Conservation (phyloP, 2,888 invertebrate genomes). For the Orgyia antiqua region DNA sequence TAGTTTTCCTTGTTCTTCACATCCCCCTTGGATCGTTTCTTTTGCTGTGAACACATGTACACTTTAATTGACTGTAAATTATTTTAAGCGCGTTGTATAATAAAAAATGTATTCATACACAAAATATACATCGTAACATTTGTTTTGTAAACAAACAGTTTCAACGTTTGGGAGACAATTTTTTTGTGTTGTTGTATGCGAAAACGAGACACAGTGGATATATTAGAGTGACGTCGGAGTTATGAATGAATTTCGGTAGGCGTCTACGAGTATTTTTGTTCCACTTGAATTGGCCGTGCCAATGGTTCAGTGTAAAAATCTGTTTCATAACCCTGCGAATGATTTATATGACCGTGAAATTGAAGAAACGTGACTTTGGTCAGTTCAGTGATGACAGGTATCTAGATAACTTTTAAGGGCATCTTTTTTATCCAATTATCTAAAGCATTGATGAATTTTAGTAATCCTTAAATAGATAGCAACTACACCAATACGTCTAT, state of each 20-base stretch:
- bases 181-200: conserved; percentile 38
- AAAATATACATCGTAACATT: conserved; percentile 54
- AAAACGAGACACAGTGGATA: conserved; percentile 33
- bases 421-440: too few species aligned
- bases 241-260: conserved; percentile 63
- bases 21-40: conserved; percentile 46
- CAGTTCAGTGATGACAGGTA: conserved; percentile 5
- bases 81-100: background rate
- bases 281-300: conserved; percentile 64
- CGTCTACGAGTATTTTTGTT: conserved; percentile 66
- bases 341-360: conserved; percentile 60
- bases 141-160: conserved; percentile 13
- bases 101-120: conserved; percentile 36
- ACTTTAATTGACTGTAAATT: background rate
- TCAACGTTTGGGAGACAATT: conserved; percentile 20
- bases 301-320: conserved; percentile 63
- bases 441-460: too few species aligned
- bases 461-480: too few species aligned
- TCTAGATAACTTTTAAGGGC: too few species aligned
- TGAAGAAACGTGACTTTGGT: conserved; percentile 33
- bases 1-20: conserved; percentile 61
- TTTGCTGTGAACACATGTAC: conserved; percentile 50
- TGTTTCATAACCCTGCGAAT: conserved; percentile 59
- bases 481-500: too few species aligned
- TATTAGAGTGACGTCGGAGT: conserved; percentile 47